Base-by-base conservation (phyloP, 2,113 vertebrate genomes). In the Gorilla gorilla region DNA sequence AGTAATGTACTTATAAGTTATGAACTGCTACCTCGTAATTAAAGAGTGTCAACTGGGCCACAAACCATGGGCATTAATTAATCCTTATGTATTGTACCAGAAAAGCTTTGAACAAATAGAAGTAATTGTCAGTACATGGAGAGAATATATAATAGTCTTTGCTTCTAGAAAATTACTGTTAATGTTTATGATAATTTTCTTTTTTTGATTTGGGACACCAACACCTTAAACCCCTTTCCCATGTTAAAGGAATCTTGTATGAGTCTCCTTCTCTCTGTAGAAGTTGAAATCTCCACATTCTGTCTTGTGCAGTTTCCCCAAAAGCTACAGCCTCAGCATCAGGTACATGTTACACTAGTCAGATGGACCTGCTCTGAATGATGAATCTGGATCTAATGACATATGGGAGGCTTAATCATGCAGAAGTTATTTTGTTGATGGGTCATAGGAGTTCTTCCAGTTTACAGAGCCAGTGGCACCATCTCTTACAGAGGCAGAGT, bases 21-120 rank as follows among this genome's bases (percentile, higher is more conserved):
- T 18, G 40, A 76, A 84, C 11, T 83, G 35, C 59, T 48, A 32
- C 40, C 50, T 95, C 80, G 81, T 94, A 90, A 97, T 95, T 97
- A 93, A 95, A 95, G 79, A 75, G 2, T 81, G 43, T 90, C 57
- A 95, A 81, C 43, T 96, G 61, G n/a, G 55, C 75, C 93, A 38
- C 12, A 92, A 59, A 84, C 76, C 12, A 6, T 78, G 94, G 48
- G 43, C 45, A 82, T 96, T 95, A 98, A 97, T 93, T 98, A 97
- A 97, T 59, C 40, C 64, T 79, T 79, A 73, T 32, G 12, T 75
- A 52, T 73, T 96, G 32, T 22, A 93, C 8, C 73, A 97, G 85
- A 95, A 96, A 86, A 52, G 1, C 0, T 93, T 86, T 72, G 70
- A 91, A 50, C 16, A 96, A 89, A 93, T 66, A 92, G 38, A 78